These are phyloP conservation scores for Aleiodes alternator DNA, from an alignment of 2,888 invertebrate species.

Conservation along the genomic window DNA sequence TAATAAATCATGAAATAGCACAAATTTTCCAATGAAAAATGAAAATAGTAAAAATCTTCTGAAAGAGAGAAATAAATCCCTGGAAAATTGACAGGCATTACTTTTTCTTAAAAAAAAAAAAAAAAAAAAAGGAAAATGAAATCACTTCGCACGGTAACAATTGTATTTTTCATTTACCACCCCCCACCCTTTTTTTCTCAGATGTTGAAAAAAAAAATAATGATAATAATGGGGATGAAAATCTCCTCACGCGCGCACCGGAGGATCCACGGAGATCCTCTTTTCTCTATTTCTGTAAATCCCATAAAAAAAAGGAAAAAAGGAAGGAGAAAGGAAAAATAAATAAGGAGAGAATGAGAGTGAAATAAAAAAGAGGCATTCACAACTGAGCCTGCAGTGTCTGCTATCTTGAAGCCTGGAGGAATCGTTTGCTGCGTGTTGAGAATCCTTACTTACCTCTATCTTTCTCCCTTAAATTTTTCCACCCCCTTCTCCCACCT, in stretches of 20 bases:
- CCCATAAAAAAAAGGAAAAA: conserved; percentile 2
- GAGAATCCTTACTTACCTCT: conserved; percentile 33
- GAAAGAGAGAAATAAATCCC: conserved; percentile 24
- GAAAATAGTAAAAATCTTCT: not conserved
- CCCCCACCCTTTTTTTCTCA: no score
- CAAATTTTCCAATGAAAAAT: not conserved
- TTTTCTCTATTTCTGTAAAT: conserved; percentile 16
- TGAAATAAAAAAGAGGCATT: conserved; percentile 48
- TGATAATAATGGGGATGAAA: conserved; percentile 2
- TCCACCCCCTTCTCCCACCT: no score
- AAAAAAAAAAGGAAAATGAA: not conserved
- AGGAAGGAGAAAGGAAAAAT: not conserved
- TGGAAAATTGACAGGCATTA: not conserved
- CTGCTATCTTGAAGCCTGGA: conserved; percentile 55
- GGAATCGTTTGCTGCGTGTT: conserved; percentile 59
- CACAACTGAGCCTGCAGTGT: conserved; percentile 53
- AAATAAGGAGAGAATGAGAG: not conserved
- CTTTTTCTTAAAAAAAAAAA: not conserved
- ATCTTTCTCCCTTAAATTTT: conserved; percentile 25
- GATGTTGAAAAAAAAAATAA: not conserved
- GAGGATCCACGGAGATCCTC: conserved; percentile 23
- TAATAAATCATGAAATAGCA: conserved; percentile 19
- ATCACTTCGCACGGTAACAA: conserved; percentile 26
- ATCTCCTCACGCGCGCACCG: conserved; percentile 29
- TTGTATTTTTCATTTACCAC: conserved; percentile 15